Evolutionary conservation across 1,140 invertebrate genomes (phyloP).

Genomic region (Eueides isabella): DNA sequence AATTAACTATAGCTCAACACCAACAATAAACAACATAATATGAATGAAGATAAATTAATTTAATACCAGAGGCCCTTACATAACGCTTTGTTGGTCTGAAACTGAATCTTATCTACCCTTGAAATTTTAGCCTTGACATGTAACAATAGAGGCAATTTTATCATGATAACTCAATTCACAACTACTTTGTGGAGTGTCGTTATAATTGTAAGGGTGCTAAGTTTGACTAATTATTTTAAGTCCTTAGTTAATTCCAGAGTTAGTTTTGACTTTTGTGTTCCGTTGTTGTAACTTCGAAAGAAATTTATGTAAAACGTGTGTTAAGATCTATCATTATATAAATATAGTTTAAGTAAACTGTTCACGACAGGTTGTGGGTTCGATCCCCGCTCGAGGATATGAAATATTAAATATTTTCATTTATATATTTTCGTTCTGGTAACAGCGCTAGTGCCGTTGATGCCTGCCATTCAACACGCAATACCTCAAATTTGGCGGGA

Average conservation of each 20-base stretch:
- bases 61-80: constrained; percentile 27
- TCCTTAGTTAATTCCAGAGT: background rate
- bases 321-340: no score
- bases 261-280: background rate
- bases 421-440: no score
- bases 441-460: no score
- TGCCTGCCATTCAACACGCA: no score
- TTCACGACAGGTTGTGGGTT: no score
- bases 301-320: no score
- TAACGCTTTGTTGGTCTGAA: constrained; percentile 26
- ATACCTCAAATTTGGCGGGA: no score
- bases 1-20: constrained; percentile 25
- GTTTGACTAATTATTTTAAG: constrained; percentile 8
- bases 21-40: constrained; percentile 27
- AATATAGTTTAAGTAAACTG: no score
- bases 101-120: constrained; percentile 29
- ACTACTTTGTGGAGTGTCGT: background rate
- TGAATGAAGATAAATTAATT: constrained; percentile 32
- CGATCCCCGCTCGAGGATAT: no score
- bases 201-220: constrained; percentile 1
- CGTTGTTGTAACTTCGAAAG: no score
- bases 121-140: constrained; percentile 22
- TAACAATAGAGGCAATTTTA: constrained; percentile 28
- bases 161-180: constrained; percentile 16
- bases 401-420: no score